Conservation (phyloP, 2,113 vertebrate species). For the Laticauda laticaudata region DNA sequence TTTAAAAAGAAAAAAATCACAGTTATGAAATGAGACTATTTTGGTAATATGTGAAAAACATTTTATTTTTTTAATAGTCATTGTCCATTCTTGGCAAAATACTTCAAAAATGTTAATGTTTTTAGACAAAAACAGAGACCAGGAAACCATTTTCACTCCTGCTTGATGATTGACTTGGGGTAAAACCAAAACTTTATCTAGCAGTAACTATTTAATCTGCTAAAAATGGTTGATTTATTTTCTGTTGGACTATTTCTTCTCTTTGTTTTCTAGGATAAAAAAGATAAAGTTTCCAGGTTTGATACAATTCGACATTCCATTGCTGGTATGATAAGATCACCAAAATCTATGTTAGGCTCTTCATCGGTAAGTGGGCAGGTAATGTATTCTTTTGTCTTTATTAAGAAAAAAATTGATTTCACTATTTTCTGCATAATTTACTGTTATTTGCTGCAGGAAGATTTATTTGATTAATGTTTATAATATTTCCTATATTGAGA, state of each 20-base stretch:
- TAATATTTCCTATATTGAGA: background rate
- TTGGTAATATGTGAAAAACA: background rate
- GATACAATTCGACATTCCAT: slow-evolving; percentile 95
- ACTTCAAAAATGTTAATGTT: background rate
- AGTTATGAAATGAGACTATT: background rate
- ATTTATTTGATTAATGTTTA: background rate
- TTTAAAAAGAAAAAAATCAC: background rate
- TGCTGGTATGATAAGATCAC: slow-evolving; percentile 91
- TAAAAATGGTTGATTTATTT: slow-evolving; percentile 4
- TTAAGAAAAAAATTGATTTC: background rate
- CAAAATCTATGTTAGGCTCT: slow-evolving; percentile 85
- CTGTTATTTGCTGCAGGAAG: background rate
- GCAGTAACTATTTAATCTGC: background rate
- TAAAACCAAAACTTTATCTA: background rate
- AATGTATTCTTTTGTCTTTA: slow-evolving; percentile 9
- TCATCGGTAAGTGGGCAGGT: slow-evolving; percentile 83
- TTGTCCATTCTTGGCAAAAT: background rate
- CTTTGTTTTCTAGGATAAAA: slow-evolving; percentile 81
- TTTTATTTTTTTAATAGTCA: background rate
- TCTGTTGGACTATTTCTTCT: slow-evolving; percentile 39
- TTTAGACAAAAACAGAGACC: background rate
- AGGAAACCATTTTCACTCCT: background rate
- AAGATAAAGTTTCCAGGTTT: slow-evolving; percentile 90
- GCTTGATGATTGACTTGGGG: background rate
- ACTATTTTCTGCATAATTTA: background rate